Conservation (phyloP, 2,888 invertebrate genomes). For the Drosophila affinis region DNA sequence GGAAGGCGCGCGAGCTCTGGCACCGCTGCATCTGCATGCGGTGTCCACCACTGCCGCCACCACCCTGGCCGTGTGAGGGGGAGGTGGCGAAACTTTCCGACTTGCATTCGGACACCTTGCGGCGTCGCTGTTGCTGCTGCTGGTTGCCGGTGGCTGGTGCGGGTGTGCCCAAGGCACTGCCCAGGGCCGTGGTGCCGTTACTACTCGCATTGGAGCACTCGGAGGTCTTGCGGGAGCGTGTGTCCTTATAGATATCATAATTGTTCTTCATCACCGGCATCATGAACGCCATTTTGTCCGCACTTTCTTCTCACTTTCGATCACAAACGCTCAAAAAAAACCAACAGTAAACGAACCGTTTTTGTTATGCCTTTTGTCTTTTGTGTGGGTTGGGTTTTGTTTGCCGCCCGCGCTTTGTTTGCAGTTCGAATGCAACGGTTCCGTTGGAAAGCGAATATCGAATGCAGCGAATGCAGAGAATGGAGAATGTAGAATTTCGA, state of each 20-base stretch:
- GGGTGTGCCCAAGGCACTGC: slow-evolving; percentile 86
- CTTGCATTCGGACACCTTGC: slow-evolving; percentile 84
- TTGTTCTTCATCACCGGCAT: slow-evolving; percentile 97
- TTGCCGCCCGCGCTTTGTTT: slow-evolving; percentile 31
- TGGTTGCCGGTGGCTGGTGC: slow-evolving; percentile 77
- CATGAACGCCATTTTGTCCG: slow-evolving; percentile 92
- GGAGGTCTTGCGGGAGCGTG: slow-evolving; percentile 89
- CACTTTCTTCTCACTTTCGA: slow-evolving; percentile 2
- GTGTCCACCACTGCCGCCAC: slow-evolving; percentile 58
- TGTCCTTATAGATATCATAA: slow-evolving; percentile 95
- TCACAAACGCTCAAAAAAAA: slow-evolving; percentile 19
- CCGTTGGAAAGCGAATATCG: slow-evolving; percentile 20
- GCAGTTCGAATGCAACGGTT: slow-evolving; percentile 33
- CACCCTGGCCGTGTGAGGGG: slow-evolving; percentile 80
- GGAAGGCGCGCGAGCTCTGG: slow-evolving; percentile 86
- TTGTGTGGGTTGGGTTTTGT: slow-evolving; percentile 5
- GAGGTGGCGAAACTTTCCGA: slow-evolving; percentile 85
- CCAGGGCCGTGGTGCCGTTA: slow-evolving; percentile 85
- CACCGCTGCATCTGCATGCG: slow-evolving; percentile 83
- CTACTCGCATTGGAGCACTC: slow-evolving; percentile 87
- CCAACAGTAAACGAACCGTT: slow-evolving; percentile 17
- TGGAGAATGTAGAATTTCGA: slow-evolving; percentile 2
- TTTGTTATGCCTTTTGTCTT: not conserved
- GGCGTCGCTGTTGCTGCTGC: slow-evolving; percentile 84
- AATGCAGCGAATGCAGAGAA: not conserved